These are phyloP conservation scores for Penaeus indicus DNA, from an alignment of 1,140 invertebrate genomes.

Conservation along the genomic window DNA sequence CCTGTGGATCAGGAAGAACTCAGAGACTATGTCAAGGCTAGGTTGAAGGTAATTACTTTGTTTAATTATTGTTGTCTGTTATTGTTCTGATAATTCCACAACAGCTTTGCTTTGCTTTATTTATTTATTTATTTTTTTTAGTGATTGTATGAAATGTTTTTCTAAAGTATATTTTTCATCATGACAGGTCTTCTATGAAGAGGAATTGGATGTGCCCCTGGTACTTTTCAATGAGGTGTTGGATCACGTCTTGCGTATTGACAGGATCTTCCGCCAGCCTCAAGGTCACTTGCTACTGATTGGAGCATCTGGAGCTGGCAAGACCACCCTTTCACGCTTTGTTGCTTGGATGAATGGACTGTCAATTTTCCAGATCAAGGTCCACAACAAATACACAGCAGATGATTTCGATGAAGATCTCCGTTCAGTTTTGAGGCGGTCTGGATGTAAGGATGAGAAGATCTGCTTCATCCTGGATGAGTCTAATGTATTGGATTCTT, in stretches of 20 bases:
- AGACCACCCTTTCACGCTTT: slow-evolving; percentile 98
- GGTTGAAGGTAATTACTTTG: slow-evolving; percentile 81
- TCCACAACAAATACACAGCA: slow-evolving; percentile 99
- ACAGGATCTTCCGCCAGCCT: slow-evolving; percentile 98
- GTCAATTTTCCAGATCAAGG: slow-evolving; percentile 98
- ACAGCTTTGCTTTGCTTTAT: background rate
- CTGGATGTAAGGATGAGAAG: slow-evolving; percentile 98
- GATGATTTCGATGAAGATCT: slow-evolving; percentile 99
- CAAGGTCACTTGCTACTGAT: slow-evolving; percentile 97
- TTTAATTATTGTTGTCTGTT: background rate
- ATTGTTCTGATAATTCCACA: background rate
- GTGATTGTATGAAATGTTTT: no score
- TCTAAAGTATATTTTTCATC: background rate
- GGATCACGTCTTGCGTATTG: slow-evolving; percentile 98
- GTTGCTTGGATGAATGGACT: slow-evolving; percentile 99
- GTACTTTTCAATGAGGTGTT: slow-evolving; percentile 99
- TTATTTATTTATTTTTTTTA: slow-evolving; percentile 28
- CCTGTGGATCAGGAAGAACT: slow-evolving; percentile 96
- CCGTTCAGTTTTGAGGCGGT: slow-evolving; percentile 89
- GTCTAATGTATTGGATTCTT: slow-evolving; percentile 98
- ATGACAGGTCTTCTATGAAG: slow-evolving; percentile 95
- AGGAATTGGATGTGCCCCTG: slow-evolving; percentile 97
- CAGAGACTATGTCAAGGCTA: slow-evolving; percentile 95
- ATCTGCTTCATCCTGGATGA: slow-evolving; percentile 99
- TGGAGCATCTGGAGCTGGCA: slow-evolving; percentile 97